These are phyloP conservation scores for Hetaerina americana DNA, from an alignment of 1,140 invertebrate genomes.

Conservation along the genomic window DNA sequence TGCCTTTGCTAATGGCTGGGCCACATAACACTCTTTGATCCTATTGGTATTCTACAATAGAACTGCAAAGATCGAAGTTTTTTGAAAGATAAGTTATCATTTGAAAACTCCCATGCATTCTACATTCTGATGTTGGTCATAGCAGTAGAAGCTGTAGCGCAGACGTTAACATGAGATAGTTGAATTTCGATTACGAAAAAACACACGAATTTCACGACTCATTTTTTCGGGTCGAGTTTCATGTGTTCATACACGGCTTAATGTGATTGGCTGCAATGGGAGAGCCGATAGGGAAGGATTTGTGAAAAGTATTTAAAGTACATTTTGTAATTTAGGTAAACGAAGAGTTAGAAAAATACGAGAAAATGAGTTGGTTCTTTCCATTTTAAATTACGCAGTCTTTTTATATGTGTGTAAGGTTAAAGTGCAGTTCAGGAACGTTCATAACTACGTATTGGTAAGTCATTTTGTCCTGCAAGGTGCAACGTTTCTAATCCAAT, in stretches of 20 bases:
- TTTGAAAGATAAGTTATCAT: too few species aligned
- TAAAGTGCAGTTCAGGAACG: neutral
- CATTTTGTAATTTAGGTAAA: neutral
- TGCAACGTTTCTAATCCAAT: neutral
- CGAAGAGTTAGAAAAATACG: neutral
- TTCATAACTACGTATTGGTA: neutral
- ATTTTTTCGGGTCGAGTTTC: too few species aligned
- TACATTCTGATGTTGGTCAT: too few species aligned
- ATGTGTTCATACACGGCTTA: neutral
- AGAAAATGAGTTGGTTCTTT: neutral
- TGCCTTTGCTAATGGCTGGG: too few species aligned
- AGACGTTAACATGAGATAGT: too few species aligned
- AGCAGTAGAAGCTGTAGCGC: too few species aligned
- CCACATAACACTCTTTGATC: too few species aligned
- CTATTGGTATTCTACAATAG: too few species aligned
- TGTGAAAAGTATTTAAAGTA: neutral
- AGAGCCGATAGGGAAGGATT: neutral
- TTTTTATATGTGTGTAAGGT: neutral
- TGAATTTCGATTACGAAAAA: too few species aligned
- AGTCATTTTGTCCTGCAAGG: neutral
- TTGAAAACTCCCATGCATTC: too few species aligned
- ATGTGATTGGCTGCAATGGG: neutral
- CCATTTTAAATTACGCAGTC: neutral
- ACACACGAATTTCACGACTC: too few species aligned
- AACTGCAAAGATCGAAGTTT: too few species aligned